phyloP scores from a whole-genome alignment of 2,888 invertebrate species.

The Euzophera pinguis region DNA sequence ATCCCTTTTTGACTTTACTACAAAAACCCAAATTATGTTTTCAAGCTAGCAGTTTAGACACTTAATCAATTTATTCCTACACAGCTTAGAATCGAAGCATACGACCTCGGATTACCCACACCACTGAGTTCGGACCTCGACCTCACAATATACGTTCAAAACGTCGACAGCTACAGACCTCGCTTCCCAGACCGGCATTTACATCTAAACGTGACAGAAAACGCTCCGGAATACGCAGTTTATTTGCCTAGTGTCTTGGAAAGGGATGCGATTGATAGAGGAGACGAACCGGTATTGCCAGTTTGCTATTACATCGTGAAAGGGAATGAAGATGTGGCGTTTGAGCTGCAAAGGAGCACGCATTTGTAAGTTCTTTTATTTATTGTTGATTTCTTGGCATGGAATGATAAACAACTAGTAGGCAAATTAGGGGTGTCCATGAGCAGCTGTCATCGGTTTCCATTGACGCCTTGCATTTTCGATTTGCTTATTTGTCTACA shows the following conservation, averaged over 20 bases:
- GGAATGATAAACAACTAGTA: too few species aligned
- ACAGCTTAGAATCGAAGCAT: conserved; percentile 93
- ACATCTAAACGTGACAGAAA: conserved; percentile 86
- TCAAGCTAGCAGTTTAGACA: too few species aligned
- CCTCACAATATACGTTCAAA: conserved; percentile 91
- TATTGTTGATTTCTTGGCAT: too few species aligned
- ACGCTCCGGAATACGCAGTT: conserved; percentile 79
- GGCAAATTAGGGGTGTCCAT: too few species aligned
- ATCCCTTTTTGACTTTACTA: too few species aligned
- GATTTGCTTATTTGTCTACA: too few species aligned
- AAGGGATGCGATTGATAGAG: conserved; percentile 90
- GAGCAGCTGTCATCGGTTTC: too few species aligned
- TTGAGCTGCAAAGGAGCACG: conserved; percentile 84
- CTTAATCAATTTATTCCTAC: conserved; percentile 7
- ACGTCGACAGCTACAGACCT: conserved; percentile 93
- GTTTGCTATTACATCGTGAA: conserved; percentile 96
- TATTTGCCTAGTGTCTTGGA: conserved; percentile 91
- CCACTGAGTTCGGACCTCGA: conserved; percentile 93
- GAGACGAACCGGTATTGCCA: conserved; percentile 88
- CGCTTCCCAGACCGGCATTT: conserved; percentile 88
- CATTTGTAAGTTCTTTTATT: conserved; percentile 80
- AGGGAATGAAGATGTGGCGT: conserved; percentile 87
- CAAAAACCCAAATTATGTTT: too few species aligned
- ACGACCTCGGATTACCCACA: conserved; percentile 92
- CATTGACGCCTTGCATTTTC: too few species aligned